These are phyloP conservation scores for Anadara kagoshimensis DNA, from an alignment of 1,140 invertebrate genomes.

Conservation along the genomic window DNA sequence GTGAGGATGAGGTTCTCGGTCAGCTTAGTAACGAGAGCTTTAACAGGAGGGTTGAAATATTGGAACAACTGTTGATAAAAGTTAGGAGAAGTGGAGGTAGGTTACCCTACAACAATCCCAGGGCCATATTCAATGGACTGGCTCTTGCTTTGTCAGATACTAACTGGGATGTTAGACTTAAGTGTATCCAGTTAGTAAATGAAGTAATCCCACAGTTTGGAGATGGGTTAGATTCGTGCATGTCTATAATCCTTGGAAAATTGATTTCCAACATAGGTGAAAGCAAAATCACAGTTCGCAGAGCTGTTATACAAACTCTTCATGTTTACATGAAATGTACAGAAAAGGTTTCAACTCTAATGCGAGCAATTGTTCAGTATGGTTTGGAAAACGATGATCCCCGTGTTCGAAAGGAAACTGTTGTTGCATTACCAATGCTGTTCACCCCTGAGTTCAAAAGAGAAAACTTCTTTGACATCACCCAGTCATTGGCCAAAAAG, in stretches of 20 bases:
- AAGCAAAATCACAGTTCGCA: slow-evolving; percentile 67
- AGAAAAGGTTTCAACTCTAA: slow-evolving; percentile 57
- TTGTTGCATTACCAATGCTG: slow-evolving; percentile 70
- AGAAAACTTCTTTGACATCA: slow-evolving; percentile 67
- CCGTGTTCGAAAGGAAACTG: slow-evolving; percentile 66
- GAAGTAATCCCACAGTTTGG: slow-evolving; percentile 71
- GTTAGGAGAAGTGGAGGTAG: slow-evolving; percentile 68
- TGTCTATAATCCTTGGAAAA: slow-evolving; percentile 66
- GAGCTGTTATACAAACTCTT: slow-evolving; percentile 69
- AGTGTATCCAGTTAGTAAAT: slow-evolving; percentile 70
- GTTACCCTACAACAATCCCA: slow-evolving; percentile 67
- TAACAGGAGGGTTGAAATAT: slow-evolving; percentile 65
- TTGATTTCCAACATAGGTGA: slow-evolving; percentile 72
- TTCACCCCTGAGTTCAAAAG: slow-evolving; percentile 70
- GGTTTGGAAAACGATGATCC: slow-evolving; percentile 69
- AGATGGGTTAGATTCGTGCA: slow-evolving; percentile 68
- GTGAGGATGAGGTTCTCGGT: slow-evolving; percentile 67
- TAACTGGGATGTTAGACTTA: slow-evolving; percentile 70
- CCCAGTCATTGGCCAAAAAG: slow-evolving; percentile 69
- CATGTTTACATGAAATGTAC: slow-evolving; percentile 73
- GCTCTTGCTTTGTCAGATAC: slow-evolving; percentile 62
- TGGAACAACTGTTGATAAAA: slow-evolving; percentile 67
- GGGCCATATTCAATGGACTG: slow-evolving; percentile 68
- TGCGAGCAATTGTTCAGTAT: slow-evolving; percentile 64
- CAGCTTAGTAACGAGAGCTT: slow-evolving; percentile 69